phyloP scores from a whole-genome alignment of 37 sponge, comb jelly and placozoan species.

The Cliona cf. orientalis region DNA sequence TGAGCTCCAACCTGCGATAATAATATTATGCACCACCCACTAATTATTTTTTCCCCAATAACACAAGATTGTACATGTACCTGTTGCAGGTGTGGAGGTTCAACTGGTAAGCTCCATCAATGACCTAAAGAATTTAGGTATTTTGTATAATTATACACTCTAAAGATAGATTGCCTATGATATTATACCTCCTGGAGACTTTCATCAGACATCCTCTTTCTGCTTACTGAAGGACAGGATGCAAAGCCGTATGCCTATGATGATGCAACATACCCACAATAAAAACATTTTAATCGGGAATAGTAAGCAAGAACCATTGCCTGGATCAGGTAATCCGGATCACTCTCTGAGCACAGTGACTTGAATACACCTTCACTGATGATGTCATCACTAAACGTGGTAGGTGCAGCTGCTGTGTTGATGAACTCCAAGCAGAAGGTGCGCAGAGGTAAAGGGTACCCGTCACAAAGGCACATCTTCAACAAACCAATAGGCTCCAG shows the following conservation, averaged over 20 bases:
- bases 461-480: too few relatives aligned
- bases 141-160: too few relatives aligned
- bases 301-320: background rate
- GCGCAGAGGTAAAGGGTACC: background rate
- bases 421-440: background rate
- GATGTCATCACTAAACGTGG: background rate
- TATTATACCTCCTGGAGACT: too few relatives aligned
- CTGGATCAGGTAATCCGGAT: background rate
- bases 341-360: background rate
- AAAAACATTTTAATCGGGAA: background rate
- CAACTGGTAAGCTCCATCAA: background rate
- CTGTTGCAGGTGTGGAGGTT: background rate
- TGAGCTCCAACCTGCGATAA: too few relatives aligned
- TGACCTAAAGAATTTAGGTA: background rate
- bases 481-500: too few relatives aligned
- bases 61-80: background rate
- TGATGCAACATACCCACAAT: slow-evolving; percentile 4
- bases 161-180: too few relatives aligned
- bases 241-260: too few relatives aligned
- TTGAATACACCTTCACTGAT: background rate
- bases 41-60: background rate
- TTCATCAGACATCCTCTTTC: too few relatives aligned
- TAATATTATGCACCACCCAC: background rate
- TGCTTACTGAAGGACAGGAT: too few relatives aligned
- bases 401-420: too few relatives aligned